Conservation (phyloP, 2,888 invertebrate genomes). For the Dioctria linearis region DNA sequence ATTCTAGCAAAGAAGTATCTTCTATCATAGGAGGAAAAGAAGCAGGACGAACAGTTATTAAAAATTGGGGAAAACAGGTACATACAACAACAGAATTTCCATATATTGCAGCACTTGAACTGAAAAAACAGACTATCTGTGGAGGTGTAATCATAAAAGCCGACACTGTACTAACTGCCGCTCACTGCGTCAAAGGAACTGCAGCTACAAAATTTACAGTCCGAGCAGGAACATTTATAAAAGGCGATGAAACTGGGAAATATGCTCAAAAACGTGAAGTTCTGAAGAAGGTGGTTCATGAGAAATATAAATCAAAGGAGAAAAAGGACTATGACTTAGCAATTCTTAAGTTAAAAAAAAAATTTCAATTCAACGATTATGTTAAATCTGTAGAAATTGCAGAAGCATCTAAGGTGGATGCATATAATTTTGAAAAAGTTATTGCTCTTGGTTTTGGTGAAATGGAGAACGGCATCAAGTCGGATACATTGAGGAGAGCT, state of each 20-base stretch:
- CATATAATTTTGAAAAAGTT: not conserved
- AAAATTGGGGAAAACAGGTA: not conserved
- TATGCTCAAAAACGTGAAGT: not conserved
- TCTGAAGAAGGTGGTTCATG: not conserved
- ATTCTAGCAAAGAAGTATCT: not conserved
- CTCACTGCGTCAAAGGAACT: not conserved
- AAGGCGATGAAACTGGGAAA: not conserved
- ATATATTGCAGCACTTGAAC: not conserved
- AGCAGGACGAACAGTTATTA: not conserved
- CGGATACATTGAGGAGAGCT: not conserved
- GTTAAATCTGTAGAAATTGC: not conserved
- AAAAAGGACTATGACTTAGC: not conserved
- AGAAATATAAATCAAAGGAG: not conserved
- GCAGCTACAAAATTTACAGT: not conserved
- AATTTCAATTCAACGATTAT: not conserved
- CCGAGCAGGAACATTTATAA: not conserved
- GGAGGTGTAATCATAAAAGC: not conserved
- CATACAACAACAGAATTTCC: not conserved
- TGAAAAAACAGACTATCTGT: not conserved
- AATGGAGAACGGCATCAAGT: not conserved
- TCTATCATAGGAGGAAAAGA: not conserved
- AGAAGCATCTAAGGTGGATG: not conserved
- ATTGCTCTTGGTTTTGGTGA: not conserved
- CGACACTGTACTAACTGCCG: not conserved
- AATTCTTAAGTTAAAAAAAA: not conserved